phyloP scores from a whole-genome alignment of 2,888 invertebrate genomes.

The Dryadula phaetusa region DNA sequence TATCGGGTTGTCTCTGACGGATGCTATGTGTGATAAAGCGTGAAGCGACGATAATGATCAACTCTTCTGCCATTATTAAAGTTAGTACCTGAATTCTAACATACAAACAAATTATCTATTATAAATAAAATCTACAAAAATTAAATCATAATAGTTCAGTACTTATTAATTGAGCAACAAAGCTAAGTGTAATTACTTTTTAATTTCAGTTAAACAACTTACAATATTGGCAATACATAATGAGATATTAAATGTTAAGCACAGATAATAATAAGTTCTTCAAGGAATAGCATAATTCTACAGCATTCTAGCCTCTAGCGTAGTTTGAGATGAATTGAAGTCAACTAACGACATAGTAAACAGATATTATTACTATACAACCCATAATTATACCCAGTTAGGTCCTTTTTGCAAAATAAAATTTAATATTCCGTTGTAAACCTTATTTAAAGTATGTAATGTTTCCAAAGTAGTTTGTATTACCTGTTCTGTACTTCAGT shows the following conservation, averaged over 20 bases:
- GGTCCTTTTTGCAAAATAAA: constrained; percentile 17
- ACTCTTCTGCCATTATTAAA: too few species aligned
- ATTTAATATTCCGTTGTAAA: constrained; percentile 2
- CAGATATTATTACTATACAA: constrained; percentile 35
- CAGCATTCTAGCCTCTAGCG: constrained; percentile 31
- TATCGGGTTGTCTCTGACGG: too few species aligned
- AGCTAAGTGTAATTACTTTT: constrained; percentile 5
- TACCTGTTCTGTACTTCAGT: constrained; percentile 7
- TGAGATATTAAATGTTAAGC: constrained; percentile 8
- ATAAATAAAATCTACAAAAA: background rate
- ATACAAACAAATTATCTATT: too few species aligned
- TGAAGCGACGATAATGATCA: too few species aligned
- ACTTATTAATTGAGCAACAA: background rate
- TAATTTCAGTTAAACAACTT: constrained; percentile 1
- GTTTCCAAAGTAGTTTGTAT: background rate
- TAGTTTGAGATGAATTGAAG: constrained; percentile 29
- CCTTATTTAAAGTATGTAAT: constrained; percentile 5
- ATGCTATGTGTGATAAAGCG: too few species aligned
- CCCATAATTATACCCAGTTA: constrained; percentile 27
- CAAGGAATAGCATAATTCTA: constrained; percentile 12
- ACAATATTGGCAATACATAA: background rate
- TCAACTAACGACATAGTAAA: constrained; percentile 32
- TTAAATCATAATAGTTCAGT: background rate
- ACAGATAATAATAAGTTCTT: constrained; percentile 16
- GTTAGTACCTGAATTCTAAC: too few species aligned